Base-by-base conservation (phyloP, 2,888 invertebrate species). In the Balanococcus diminutus region DNA sequence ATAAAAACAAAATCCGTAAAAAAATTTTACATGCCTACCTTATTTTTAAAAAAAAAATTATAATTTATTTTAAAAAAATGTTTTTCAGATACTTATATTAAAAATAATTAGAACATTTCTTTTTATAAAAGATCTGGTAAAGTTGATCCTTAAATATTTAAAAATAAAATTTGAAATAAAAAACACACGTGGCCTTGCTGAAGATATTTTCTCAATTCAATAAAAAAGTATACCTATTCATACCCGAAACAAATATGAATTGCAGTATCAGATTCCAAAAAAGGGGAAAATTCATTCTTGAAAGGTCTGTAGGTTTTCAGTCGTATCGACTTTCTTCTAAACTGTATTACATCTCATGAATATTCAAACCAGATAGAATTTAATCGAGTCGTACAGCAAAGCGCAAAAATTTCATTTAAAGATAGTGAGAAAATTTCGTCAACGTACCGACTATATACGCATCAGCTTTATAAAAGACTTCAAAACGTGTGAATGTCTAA, bases 331-430 rank as follows among this genome's bases (percentile, higher is more conserved):
- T 56, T 56, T 56, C 56, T 56, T 19, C 22, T 56, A 56, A 6
- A 56, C 56, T 56, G 22, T 22, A 22, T 56, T 56, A 67, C 67
- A 67, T 31, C 67, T 67, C 67, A 67, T 79, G 75, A 79, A 79
- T 79, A 79, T 79, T 79, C 36, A 79, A 79, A 36, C 75, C 36
- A 79, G 36, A 79, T 79, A 79, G 75, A 79, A 79, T 79, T 79
- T 79, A 79, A 79, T 79, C 75, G 36, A 79, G 75, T 79, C 36
- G 36, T 79, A 79, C 36, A 79, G 75, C 36, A 36, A 36, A 79
- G 75, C 75, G 36, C 75, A 79, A 79, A 79, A 79, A 79, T 79
- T 79, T 79, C 75, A 79, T 79, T 79, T 36, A 36, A 79, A 79
- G 36, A 36, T 36, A 79, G 75, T 36, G 36, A 79, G 75, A 36